A percentile compares a stretch with the other conserved stretches of the same genome.
These are phyloP conservation scores for Dolichoris vasculosae DNA, from an alignment of 1,140 invertebrate genomes.

Conservation along the genomic window DNA sequence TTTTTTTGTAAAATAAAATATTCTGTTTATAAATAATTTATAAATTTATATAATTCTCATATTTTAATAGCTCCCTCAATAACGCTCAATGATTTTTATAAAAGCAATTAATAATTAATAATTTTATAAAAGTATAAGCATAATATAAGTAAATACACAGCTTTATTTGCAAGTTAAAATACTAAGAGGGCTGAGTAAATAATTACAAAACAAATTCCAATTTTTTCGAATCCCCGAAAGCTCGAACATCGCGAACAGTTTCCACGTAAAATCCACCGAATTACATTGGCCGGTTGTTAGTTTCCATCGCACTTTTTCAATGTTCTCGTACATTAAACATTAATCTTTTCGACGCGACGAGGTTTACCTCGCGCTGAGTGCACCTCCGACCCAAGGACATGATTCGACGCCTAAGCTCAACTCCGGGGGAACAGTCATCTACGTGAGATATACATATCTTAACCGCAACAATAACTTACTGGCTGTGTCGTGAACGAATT, in stretches of 20 bases:
- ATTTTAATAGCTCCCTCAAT: too few species aligned
- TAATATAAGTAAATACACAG: too few species aligned
- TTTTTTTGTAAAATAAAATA: too few species aligned
- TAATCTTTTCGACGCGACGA: slow-evolving; percentile 16
- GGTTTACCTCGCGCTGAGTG: neutral
- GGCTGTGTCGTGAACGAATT: slow-evolving; percentile 47
- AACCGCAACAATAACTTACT: slow-evolving; percentile 45
- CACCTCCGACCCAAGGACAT: neutral
- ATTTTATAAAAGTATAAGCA: too few species aligned
- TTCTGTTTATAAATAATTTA: too few species aligned
- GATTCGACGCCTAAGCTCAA: neutral
- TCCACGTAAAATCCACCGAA: too few species aligned
- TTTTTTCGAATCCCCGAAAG: neutral
- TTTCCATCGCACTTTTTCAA: neutral
- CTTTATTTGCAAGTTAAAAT: too few species aligned
- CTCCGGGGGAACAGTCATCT: neutral
- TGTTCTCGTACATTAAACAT: slow-evolving; percentile 17
- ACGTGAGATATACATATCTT: slow-evolving; percentile 39
- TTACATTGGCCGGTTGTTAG: too few species aligned
- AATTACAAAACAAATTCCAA: neutral
- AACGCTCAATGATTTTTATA: too few species aligned
- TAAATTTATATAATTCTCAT: too few species aligned
- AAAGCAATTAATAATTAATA: too few species aligned
- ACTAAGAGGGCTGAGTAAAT: neutral
- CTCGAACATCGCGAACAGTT: neutral